Evolutionary conservation across 2,888 invertebrate species (phyloP), one percentile per base, ranked within the genome.

Genomic region (Pasiphila rectangulata): DNA sequence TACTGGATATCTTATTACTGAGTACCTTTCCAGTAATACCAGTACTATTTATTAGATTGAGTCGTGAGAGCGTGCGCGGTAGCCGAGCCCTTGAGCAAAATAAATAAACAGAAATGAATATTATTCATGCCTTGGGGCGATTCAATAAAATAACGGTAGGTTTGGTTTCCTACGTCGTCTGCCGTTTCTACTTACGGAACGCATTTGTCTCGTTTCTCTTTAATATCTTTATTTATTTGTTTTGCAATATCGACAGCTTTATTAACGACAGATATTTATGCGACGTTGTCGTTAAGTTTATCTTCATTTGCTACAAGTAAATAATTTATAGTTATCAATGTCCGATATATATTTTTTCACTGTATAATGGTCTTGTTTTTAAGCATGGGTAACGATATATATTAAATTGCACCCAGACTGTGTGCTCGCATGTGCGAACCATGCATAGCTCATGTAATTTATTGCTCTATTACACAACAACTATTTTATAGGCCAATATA

Each of bases 11-110:
- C 79, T 79, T 82, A 81, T 81, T 83, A 78, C 79, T 75, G 75
- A 74, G 80, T 80, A 82, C 80, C 69, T 77, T 65, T 64, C 67
- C 62, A 67, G 77, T 76, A 77, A 79, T 81, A 79, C 76, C 68
- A 67, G 70, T 64, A 64, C 78, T 83, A 86, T 86, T 86, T 86
- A 84, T 86, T 84, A 75, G 84, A 87, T 87, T 85, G 84, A 86
- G 82, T 82, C 88, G 87, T 86, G 87, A 80, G 84, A 80, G 66
- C 56, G 66, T 50, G 70, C 69, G 68, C 83, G 69, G 83, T 78
- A 82, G 81, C 79, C 58, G 57, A 56, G 60, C 39, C 51, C 48
- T 43, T 39, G 69, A 72, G 74, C 77, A 77, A 80, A 81, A 79
- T 83, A 82, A 83, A 80, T 82, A 83, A 74, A 82, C 71, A 71